Base-by-base conservation (phyloP, 2,888 invertebrate genomes). In the Argyresthia albistria region DNA sequence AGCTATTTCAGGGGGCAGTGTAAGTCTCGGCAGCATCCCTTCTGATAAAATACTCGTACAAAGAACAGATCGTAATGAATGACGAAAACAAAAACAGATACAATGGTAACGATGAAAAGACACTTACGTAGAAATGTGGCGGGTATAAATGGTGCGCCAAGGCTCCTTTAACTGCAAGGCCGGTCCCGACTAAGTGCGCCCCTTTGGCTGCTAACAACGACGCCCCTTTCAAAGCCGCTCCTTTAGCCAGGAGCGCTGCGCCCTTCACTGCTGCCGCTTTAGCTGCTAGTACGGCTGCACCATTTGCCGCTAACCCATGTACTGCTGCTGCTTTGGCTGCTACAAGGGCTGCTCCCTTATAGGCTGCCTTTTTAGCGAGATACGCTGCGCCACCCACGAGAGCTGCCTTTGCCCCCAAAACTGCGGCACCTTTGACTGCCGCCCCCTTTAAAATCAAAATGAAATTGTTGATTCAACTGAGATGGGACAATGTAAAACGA, bases 311-410 rank as follows among this genome's bases (percentile, higher is more conserved):
- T 7, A 53, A 37, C 25, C 45, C 4, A 35, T 52, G 1, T 4
- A 51, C 50, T 35, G 51, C 53, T 6, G 47, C 50, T 8, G 39
- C 51, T 47, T 51, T 54, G 14, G 57, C 55, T 12, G 57, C 61
- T 14, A 59, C 16, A 1, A 56, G n/a, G 43, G 36, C 46, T 8
- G 55, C 54, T 8, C 51, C 55, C 51, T 54, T 56, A 11, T 56
- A 50, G 10, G 36, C 58, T 8, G 56, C 58, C 0, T 55, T 56
- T 51, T 59, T 60, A 0, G 53, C 55, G 9, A 59, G 6, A 1
- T 57, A 11, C 11, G 56, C 50, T 36, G 58, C 56, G 16, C 53
- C 12, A 4, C 45, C 36, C 45, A n/a, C 12, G 14, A 16, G 11
- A 12, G 45, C 56, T 0, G 57, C 60, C 46, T 36, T 16, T 10